A percentile compares a stretch with the other conserved stretches of the same genome.
phyloP scores from a whole-genome alignment of 2,113 vertebrate species.

The Blennius ocellaris region DNA sequence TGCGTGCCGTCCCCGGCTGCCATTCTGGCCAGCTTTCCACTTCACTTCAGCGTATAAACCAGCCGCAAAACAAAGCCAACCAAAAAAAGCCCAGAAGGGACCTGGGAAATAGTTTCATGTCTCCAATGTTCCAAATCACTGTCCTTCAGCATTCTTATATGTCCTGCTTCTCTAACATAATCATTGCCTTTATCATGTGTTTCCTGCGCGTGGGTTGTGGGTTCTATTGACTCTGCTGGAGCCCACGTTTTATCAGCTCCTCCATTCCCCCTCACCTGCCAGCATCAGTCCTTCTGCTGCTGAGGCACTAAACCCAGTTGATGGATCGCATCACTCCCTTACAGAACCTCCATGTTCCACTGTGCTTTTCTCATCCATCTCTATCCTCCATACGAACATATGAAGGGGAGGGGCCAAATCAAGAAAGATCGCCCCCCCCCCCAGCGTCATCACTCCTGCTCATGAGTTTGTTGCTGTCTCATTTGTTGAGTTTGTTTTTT shows the following conservation, averaged over 20 bases:
- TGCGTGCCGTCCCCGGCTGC: slow-evolving; percentile 24
- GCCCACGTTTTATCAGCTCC: slow-evolving; percentile 88
- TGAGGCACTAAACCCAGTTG: slow-evolving; percentile 86
- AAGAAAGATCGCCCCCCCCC: slow-evolving; percentile 70
- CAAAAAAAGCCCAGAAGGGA: slow-evolving; percentile 3
- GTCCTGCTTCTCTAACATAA: slow-evolving; percentile 39
- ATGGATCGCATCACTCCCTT: slow-evolving; percentile 78
- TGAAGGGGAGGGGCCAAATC: slow-evolving; percentile 71
- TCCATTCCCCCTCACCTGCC: slow-evolving; percentile 88
- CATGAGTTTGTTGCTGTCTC: slow-evolving; percentile 84
- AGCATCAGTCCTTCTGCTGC: slow-evolving; percentile 85
- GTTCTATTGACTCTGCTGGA: slow-evolving; percentile 89
- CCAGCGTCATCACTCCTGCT: slow-evolving; percentile 80
- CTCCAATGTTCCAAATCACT: slow-evolving; percentile 27
- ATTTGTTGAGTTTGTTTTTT: slow-evolving; percentile 85
- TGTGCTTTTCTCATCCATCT: slow-evolving; percentile 71
- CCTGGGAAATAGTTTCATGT: background rate
- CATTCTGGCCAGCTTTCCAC: slow-evolving; percentile 8
- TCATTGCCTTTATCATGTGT: slow-evolving; percentile 35
- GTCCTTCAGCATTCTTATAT: slow-evolving; percentile 33
- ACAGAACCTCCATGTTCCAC: slow-evolving; percentile 50
- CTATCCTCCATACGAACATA: slow-evolving; percentile 59
- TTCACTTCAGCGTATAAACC: slow-evolving; percentile 10
- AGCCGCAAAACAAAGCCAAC: slow-evolving; percentile 5
- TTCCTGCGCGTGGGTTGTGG: slow-evolving; percentile 85